A percentile compares a stretch with the other conserved stretches of the same genome.
phyloP scores from a whole-genome alignment of 1,140 invertebrate genomes.

The Dendroctonus valens region DNA sequence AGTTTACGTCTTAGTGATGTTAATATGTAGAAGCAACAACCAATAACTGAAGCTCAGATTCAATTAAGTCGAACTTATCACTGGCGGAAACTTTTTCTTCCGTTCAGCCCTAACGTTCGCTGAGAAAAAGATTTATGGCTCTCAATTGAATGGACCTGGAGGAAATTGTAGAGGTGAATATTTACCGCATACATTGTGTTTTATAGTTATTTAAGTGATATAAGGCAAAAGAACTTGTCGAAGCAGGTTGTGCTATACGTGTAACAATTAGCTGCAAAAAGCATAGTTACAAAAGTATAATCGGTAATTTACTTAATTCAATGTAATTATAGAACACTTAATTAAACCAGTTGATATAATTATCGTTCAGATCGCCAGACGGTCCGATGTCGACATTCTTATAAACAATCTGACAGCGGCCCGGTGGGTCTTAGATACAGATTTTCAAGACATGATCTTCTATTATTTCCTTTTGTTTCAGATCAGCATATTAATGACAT shows the following conservation, averaged over 20 bases:
- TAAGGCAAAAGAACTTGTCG: constrained; percentile 29
- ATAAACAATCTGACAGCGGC: constrained; percentile 12
- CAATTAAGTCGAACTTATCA: neutral
- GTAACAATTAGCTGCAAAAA: no score
- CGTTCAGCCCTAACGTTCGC: constrained; percentile 30
- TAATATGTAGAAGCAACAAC: no score
- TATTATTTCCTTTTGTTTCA: no score
- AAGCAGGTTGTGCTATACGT: constrained; percentile 11
- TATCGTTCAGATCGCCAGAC: neutral
- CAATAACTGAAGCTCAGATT: no score
- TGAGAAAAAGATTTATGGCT: constrained; percentile 44
- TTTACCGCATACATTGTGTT: constrained; percentile 46
- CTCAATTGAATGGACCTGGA: constrained; percentile 44
- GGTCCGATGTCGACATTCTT: neutral
- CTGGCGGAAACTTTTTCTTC: constrained; percentile 12
- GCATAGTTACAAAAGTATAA: neutral
- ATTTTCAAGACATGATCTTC: no score
- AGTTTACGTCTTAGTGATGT: no score
- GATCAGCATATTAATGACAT: no score
- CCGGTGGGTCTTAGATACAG: constrained; percentile 8
- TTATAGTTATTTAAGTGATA: constrained; percentile 41
- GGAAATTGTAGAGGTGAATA: constrained; percentile 45
- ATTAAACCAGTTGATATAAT: neutral
- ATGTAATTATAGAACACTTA: neutral
- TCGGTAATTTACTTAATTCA: neutral